These are phyloP conservation scores for Tetragonula carbonaria DNA, from an alignment of 2,888 invertebrate species.

Conservation along the genomic window DNA sequence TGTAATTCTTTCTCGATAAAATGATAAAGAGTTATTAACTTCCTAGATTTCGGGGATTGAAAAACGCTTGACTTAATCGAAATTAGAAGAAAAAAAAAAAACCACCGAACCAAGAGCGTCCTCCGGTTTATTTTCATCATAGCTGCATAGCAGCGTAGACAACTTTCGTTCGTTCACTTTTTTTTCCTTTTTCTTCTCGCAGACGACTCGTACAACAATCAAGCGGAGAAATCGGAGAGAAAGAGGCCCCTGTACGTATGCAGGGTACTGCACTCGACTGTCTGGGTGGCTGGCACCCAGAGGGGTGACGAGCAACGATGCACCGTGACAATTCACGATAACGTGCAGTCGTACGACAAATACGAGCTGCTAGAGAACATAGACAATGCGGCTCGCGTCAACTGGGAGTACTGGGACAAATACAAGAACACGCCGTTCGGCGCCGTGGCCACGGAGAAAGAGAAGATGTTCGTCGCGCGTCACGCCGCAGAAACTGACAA, in stretches of 20 bases:
- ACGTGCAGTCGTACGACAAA: constrained; percentile 85
- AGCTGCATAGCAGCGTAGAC: too few species aligned
- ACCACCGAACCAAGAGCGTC: too few species aligned
- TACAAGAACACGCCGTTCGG: constrained; percentile 88
- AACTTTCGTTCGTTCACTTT: neutral
- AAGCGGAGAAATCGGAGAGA: constrained; percentile 62
- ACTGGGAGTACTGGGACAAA: constrained; percentile 91
- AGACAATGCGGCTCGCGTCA: constrained; percentile 90
- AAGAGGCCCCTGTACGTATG: constrained; percentile 88
- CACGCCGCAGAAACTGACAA: constrained; percentile 77
- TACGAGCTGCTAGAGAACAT: constrained; percentile 92
- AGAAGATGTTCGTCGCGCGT: constrained; percentile 84
- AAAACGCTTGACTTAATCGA: too few species aligned
- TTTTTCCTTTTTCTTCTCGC: constrained; percentile 9
- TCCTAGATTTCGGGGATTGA: too few species aligned
- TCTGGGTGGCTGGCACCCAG: constrained; percentile 90
- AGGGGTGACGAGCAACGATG: constrained; percentile 87
- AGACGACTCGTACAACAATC: constrained; percentile 67
- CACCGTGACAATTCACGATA: constrained; percentile 87
- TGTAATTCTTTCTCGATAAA: too few species aligned
- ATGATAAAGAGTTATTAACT: too few species aligned
- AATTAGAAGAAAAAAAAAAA: too few species aligned
- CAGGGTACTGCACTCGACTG: constrained; percentile 89
- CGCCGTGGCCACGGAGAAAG: constrained; percentile 84
- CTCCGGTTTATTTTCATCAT: too few species aligned